A percentile compares a stretch with the other conserved stretches of the same genome.
phyloP scores from a whole-genome alignment of 2,888 invertebrate species.

The Sabatieria punctata region DNA sequence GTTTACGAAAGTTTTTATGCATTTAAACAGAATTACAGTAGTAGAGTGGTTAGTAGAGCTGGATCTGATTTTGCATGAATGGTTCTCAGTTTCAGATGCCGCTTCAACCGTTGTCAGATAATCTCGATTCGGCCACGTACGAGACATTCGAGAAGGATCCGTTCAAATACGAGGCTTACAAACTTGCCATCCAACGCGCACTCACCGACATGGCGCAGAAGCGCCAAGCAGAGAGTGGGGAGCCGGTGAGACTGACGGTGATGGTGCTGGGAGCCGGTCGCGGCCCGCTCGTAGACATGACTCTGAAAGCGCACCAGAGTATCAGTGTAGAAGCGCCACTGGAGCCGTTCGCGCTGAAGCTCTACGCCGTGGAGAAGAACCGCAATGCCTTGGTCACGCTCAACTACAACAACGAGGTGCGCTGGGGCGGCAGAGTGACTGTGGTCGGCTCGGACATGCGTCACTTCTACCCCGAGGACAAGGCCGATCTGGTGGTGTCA shows the following conservation, averaged over 20 bases:
- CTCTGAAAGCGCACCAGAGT: conserved; percentile 49
- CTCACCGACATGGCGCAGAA: conserved; percentile 13
- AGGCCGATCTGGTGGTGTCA: conserved; percentile 57
- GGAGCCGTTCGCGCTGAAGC: no score
- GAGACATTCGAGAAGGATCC: conserved; percentile 97
- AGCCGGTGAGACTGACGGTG: conserved; percentile 44
- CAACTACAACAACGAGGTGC: conserved; percentile 16
- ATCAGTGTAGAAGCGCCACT: conserved; percentile 13
- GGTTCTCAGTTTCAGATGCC: conserved; percentile 46
- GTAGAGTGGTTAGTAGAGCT: no score
- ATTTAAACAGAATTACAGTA: no score
- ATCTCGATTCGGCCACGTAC: conserved; percentile 85
- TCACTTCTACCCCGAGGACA: conserved; percentile 25
- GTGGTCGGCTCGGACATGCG: conserved; percentile 39
- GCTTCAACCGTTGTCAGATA: conserved; percentile 80
- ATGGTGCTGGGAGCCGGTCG: conserved; percentile 88
- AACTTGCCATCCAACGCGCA: conserved; percentile 15
- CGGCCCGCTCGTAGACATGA: conserved; percentile 79
- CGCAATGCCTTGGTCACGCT: conserved; percentile 59
- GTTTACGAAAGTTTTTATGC: no score
- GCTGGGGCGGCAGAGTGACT: conserved; percentile 23
- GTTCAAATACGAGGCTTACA: conserved; percentile 56
- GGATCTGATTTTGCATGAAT: no score
- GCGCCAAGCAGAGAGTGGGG: no score
- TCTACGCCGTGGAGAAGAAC: conserved; percentile 95